These are phyloP conservation scores for Xylocopa sonorina DNA, from an alignment of 1,140 invertebrate genomes.

Conservation along the genomic window DNA sequence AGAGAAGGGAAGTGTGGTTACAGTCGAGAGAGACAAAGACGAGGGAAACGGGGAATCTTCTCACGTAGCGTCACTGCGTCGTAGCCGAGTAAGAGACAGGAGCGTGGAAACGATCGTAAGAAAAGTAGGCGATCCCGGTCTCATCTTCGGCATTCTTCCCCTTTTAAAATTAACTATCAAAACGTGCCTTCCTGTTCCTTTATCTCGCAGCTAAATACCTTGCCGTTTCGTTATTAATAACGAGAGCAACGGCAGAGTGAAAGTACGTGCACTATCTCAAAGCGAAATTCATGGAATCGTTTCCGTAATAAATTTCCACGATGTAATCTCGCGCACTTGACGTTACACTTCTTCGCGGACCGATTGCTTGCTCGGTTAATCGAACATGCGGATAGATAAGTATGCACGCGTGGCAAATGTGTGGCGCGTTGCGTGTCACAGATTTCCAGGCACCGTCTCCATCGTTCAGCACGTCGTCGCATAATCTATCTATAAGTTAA, in stretches of 20 bases:
- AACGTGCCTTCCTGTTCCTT: conserved; percentile 50
- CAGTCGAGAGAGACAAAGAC: conserved; percentile 5
- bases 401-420: no score
- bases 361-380: not conserved
- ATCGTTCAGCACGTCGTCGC: no score
- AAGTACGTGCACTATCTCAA: conserved; percentile 46
- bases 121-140: not conserved
- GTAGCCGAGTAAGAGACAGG: conserved; percentile 9
- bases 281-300: conserved; percentile 42
- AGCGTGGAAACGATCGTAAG: conserved; percentile 39
- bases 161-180: conserved; percentile 62
- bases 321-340: conserved; percentile 27
- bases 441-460: no score
- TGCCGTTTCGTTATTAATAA: conserved; percentile 64
- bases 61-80: conserved; percentile 55
- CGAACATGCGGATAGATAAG: not conserved
- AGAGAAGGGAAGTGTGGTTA: conserved; percentile 7
- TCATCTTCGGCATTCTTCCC: conserved; percentile 49
- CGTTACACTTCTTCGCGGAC: conserved; percentile 6
- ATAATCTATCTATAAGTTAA: conserved; percentile 6
- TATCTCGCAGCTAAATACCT: conserved; percentile 60
- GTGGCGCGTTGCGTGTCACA: no score
- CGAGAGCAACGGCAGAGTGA: conserved; percentile 28
- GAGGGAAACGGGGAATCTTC: conserved; percentile 21
- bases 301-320: conserved; percentile 30